Conservation (phyloP, 2,797 vertebrate species). For the Sebastes wilsoni region DNA sequence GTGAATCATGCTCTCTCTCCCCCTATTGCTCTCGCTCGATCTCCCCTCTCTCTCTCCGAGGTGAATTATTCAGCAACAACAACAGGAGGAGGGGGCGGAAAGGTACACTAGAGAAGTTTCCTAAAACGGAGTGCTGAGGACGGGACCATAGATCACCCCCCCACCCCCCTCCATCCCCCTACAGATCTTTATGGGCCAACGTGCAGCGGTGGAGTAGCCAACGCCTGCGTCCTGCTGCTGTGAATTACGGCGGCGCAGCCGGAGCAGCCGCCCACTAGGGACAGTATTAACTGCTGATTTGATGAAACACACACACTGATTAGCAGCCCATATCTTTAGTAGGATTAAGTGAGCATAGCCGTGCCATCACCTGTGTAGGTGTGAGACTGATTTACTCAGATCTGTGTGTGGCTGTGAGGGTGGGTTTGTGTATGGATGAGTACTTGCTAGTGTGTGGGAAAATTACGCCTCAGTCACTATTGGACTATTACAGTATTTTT, state of each 20-base stretch:
- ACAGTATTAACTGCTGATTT: constrained; percentile 71
- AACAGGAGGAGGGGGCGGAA: neutral
- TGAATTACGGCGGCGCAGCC: constrained; percentile 62
- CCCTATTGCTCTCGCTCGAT: constrained; percentile 5
- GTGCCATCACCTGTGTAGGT: constrained; percentile 52
- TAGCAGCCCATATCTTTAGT: constrained; percentile 54
- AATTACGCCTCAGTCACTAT: neutral
- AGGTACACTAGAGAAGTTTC: constrained; percentile 64
- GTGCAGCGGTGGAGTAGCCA: constrained; percentile 40
- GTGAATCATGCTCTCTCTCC: constrained; percentile 65
- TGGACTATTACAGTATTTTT: neutral
- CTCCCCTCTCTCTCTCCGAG: neutral
- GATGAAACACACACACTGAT: constrained; percentile 59
- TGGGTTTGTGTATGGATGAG: neutral
- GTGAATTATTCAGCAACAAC: constrained; percentile 69
- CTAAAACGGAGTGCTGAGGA: constrained; percentile 57
- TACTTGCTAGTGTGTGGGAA: neutral
- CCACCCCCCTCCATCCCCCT: neutral
- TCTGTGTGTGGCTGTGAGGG: neutral
- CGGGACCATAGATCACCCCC: constrained; percentile 51
- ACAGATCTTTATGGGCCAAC: constrained; percentile 35
- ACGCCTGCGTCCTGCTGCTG: constrained; percentile 14
- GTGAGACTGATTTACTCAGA: constrained; percentile 54
- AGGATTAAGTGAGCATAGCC: constrained; percentile 55
- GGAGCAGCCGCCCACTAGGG: constrained; percentile 52